Base-by-base conservation (phyloP, 2,888 invertebrate genomes). In the Sarcophaga subvicina region DNA sequence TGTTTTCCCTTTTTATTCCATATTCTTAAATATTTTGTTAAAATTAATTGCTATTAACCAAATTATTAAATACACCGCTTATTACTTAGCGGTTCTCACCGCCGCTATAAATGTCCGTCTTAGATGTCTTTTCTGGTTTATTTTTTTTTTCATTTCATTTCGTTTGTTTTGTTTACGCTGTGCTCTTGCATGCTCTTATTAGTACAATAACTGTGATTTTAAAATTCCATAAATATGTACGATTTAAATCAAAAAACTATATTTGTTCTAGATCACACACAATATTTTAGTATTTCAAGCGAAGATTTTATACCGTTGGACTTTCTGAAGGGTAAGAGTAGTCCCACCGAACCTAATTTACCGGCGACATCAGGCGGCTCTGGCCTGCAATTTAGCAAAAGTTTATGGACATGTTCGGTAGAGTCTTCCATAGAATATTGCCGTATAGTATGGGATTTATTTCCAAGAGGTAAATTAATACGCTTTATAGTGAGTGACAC, bases 391-490 rank as follows among this genome's bases (percentile, higher is more conserved):
- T 96, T 99, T 86, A 96, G 96, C 87, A 99, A 99, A 94, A 97
- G 98, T 0, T 93, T 99, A 78, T 99, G 99, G 99, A 99, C 99
- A 0, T 98, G 98, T 91, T 97, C 97, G 89, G 97, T 99, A 0
- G 99, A 99, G 94, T 97, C 98, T 2, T 97, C 98, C 0, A 95
- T 99, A 84, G 99, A 99, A 93, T 99, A 99, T 92, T 98, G 98
- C 90, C 95, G 99, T 37, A 98, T 99, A 89, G 98, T 98, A 0
- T 98, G 98, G 97, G 99, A 99, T 94, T 94, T 99, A n/a, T 99
- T 98, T 94, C 98, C 99, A 0, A 95, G 96, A 84, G 97, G 97
- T 85, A 98, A 98, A 94, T 93, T 98, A 93, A 97, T 98, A 22
- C 95, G 97, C 83, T 97, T 98, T 93, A 96, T 98, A 78, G 96